Percentiles rank a stretch among this genome's conserved stretches.
Conservation (phyloP, 2,888 invertebrate genomes). For the Steromphala cineraria region DNA sequence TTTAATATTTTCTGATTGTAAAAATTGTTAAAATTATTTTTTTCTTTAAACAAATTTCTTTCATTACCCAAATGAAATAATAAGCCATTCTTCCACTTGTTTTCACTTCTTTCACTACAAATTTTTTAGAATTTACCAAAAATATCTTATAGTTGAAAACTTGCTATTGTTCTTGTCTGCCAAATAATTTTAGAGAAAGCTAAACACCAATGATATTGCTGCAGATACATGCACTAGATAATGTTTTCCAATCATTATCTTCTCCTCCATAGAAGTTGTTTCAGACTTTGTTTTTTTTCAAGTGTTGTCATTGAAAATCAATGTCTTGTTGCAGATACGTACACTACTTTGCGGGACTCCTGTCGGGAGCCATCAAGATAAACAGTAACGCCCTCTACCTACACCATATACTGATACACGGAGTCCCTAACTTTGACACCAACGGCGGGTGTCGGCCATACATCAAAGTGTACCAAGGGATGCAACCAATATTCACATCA, state of each 20-base stretch:
- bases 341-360: slow-evolving; percentile 91
- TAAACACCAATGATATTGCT: too few species aligned
- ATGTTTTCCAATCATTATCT: not conserved
- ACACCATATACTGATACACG: slow-evolving; percentile 89
- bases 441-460: slow-evolving; percentile 79
- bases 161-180: too few species aligned
- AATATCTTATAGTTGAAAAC: too few species aligned
- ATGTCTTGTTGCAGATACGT: slow-evolving; percentile 83
- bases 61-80: too few species aligned
- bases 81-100: too few species aligned
- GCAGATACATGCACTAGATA: too few species aligned
- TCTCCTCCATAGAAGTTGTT: not conserved
- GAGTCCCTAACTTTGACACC: slow-evolving; percentile 84
- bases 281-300: not conserved
- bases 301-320: not conserved
- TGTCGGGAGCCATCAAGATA: slow-evolving; percentile 91
- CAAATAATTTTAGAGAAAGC: too few species aligned
- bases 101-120: too few species aligned
- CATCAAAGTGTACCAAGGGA: slow-evolving; percentile 88
- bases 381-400: slow-evolving; percentile 90
- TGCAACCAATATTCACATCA: slow-evolving; percentile 91
- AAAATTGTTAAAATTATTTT: too few species aligned
- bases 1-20: too few species aligned
- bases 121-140: too few species aligned
- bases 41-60: too few species aligned